phyloP scores from a whole-genome alignment of 2,888 invertebrate species.

The Poecilus cupreus region DNA sequence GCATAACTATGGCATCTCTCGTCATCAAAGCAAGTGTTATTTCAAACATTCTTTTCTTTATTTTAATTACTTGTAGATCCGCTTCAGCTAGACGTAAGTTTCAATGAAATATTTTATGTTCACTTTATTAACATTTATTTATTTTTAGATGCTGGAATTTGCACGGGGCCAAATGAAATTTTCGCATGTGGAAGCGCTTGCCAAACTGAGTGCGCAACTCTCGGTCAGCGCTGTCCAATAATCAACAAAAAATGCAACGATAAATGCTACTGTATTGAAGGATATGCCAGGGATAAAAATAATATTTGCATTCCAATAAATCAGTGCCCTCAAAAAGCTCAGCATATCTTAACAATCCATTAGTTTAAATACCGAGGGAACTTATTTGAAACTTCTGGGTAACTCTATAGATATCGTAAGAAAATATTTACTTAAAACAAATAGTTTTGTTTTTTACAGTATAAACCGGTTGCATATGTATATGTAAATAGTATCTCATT shows the following conservation, averaged over 20 bases:
- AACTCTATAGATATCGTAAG: not conserved
- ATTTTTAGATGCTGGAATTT: conserved; percentile 26
- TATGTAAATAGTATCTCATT: conserved; percentile 30
- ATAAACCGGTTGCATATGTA: conserved; percentile 21
- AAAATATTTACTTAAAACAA: conserved; percentile 8
- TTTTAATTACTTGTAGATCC: conserved; percentile 30
- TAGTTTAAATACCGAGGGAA: not conserved
- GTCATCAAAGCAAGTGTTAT: not conserved
- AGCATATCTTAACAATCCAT: not conserved
- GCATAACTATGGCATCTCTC: conserved; percentile 2
- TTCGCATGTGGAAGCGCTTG: conserved; percentile 30
- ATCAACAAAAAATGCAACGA: conserved; percentile 25
- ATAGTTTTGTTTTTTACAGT: not conserved
- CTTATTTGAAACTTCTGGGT: not conserved
- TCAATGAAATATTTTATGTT: conserved; percentile 10
- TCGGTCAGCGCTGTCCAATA: conserved; percentile 14
- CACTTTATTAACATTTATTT: conserved; percentile 13
- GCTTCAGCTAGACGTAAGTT: not conserved
- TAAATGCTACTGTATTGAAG: conserved; percentile 37
- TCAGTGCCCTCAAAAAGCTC: not conserved
- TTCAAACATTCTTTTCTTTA: conserved; percentile 4
- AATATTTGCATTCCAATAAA: conserved; percentile 10
- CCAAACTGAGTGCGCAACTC: conserved; percentile 26
- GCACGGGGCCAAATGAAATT: conserved; percentile 37
- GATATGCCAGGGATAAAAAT: conserved; percentile 31